Evolutionary conservation across 1,140 invertebrate genomes (phyloP), one percentile per base, ranked within the genome.

Genomic region (Calliphora vicina): DNA sequence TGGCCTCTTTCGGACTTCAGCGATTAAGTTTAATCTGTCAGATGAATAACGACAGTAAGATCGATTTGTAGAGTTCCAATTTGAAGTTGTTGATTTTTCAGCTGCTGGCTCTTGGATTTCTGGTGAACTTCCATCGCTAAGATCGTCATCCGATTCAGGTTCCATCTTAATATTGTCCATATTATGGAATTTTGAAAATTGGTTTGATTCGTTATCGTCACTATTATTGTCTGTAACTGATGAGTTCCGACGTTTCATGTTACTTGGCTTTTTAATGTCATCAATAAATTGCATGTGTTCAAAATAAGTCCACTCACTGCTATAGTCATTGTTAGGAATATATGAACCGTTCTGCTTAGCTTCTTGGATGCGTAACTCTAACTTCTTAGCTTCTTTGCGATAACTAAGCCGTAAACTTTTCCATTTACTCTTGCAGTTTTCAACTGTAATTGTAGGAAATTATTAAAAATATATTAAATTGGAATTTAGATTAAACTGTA

Each of bases 381-480:
- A 15, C 6, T 80, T 71, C 15, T 82, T 80, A 20, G 83, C 80
- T 42, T 83, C 80, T 8, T 82, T 80, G 8, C 84, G 84, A 83
- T 83, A 84, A 23, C 82, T 50, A 71, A 83, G 82, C n/a, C 84
- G 80, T 27, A 84, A 67, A 80, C 83, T 82, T 26, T 83, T 83
- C 84, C 84, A 84, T 80, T 83, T 84, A 13, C 80, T 71, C n/a
- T 82, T 83, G 35, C 82, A 83, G 23, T 45, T n/a, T 15, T 84
- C 74, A 45, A 45, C 35, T 43, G 35, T 13, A 4, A 78, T 13
- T 43, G 74, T 25, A 67, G 1, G 61, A 12, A 67, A 25, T 17
- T 50, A 45, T 10, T 6, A 6, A 45, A 50, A 15, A 12, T 17
- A 50, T n/a, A n/a, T n/a, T 50, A 6, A n/a, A 15, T 10, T 50